These are phyloP conservation scores for Maniola jurtina DNA, from an alignment of 1,140 invertebrate genomes.

Conservation along the genomic window DNA sequence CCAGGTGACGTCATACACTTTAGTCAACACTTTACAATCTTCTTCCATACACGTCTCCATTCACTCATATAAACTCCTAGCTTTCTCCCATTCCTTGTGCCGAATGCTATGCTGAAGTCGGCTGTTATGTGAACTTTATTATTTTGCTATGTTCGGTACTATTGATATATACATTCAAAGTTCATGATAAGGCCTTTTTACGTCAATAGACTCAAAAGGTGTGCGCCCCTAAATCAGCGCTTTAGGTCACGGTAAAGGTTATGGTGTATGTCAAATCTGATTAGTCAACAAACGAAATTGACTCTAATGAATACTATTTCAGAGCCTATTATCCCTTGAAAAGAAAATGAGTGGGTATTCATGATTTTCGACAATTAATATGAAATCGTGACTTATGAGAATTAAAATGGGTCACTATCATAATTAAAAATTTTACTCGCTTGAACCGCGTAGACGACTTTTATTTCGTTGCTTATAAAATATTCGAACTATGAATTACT, in stretches of 20 bases:
- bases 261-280: not conserved
- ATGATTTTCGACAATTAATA: conserved; percentile 1
- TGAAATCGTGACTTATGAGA: not conserved
- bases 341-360: not conserved
- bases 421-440: not conserved
- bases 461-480: too few species aligned
- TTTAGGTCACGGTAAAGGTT: conserved; percentile 19
- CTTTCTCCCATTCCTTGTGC: too few species aligned
- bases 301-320: not conserved
- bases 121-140: too few species aligned
- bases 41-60: too few species aligned
- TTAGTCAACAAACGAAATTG: not conserved
- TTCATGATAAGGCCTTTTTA: conserved; percentile 12
- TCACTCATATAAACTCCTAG: too few species aligned
- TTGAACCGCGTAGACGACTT: too few species aligned
- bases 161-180: not conserved
- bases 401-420: not conserved
- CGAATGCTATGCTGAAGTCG: too few species aligned
- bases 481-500: too few species aligned
- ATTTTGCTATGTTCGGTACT: too few species aligned
- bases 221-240: conserved; percentile 7
- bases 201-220: conserved; percentile 17
- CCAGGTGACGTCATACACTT: too few species aligned
- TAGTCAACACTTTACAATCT: too few species aligned
- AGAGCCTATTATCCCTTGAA: not conserved